Conservation (phyloP, 1,140 invertebrate genomes). For the Drosophila ercepeae region DNA sequence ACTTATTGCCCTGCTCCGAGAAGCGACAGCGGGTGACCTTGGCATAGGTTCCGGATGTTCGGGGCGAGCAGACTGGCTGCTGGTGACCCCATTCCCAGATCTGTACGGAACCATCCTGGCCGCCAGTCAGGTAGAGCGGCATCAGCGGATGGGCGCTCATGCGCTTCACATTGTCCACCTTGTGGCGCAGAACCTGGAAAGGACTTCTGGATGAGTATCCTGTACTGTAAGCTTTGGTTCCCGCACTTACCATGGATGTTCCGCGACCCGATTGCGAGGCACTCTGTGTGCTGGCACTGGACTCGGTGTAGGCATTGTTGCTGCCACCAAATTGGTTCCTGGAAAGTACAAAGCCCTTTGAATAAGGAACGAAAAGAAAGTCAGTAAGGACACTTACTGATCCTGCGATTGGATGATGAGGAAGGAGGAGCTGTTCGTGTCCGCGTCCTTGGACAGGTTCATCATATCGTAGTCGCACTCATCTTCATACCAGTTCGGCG, state of each 20-base stretch:
- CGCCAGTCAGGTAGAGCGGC: conserved; percentile 97
- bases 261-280: conserved; percentile 94
- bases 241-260: conserved; percentile 91
- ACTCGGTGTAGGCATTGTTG: conserved; percentile 52
- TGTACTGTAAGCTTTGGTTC: conserved; percentile 27
- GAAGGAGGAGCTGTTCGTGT: conserved; percentile 92
- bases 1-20: conserved; percentile 99
- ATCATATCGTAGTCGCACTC: conserved; percentile 98
- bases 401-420: conserved; percentile 95
- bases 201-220: background rate
- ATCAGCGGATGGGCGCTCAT: conserved; percentile 97
- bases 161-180: conserved; percentile 96
- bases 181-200: conserved; percentile 91
- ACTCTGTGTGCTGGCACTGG: conserved; percentile 82
- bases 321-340: conserved; percentile 58
- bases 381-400: conserved; percentile 61
- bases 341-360: background rate
- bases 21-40: conserved; percentile 98
- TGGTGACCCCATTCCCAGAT: conserved; percentile 99
- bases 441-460: conserved; percentile 91
- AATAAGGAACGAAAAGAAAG: background rate
- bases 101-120: conserved; percentile 98
- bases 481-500: conserved; percentile 96
- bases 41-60: conserved; percentile 92
- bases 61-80: conserved; percentile 93